Conservation (phyloP, 2,797 vertebrate genomes). For the Dryobates pubescens region DNA sequence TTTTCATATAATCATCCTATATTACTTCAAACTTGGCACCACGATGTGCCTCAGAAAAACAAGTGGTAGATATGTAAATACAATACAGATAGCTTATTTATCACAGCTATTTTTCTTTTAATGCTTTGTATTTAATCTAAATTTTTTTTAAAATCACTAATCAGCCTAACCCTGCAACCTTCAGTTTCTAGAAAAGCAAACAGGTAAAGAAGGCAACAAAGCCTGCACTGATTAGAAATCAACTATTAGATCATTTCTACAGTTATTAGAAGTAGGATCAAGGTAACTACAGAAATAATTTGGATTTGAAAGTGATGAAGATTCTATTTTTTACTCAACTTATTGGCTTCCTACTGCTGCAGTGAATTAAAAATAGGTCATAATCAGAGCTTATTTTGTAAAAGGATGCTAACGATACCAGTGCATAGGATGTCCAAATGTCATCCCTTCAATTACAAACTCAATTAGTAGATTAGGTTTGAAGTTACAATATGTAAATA, state of each 20-base stretch:
- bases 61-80: not conserved
- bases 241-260: not conserved
- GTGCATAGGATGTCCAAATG: not conserved
- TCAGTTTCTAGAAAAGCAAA: not conserved
- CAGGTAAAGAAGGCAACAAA: not conserved
- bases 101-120: not conserved
- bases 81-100: not conserved
- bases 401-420: not conserved
- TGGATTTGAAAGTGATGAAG: not conserved
- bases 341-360: not conserved
- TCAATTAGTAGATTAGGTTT: not conserved
- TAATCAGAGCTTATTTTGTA: not conserved
- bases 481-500: not conserved
- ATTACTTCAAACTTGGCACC: not conserved
- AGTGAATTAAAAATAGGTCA: not conserved
- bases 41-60: not conserved
- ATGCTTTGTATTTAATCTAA: not conserved
- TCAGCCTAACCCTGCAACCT: not conserved
- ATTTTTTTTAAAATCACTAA: no score
- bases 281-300: not conserved
- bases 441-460: not conserved
- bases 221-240: not conserved
- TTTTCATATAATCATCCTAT: not conserved
- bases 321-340: not conserved
- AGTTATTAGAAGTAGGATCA: not conserved